Conservation (phyloP, 2,888 invertebrate genomes). For the Athetis lepigone region DNA sequence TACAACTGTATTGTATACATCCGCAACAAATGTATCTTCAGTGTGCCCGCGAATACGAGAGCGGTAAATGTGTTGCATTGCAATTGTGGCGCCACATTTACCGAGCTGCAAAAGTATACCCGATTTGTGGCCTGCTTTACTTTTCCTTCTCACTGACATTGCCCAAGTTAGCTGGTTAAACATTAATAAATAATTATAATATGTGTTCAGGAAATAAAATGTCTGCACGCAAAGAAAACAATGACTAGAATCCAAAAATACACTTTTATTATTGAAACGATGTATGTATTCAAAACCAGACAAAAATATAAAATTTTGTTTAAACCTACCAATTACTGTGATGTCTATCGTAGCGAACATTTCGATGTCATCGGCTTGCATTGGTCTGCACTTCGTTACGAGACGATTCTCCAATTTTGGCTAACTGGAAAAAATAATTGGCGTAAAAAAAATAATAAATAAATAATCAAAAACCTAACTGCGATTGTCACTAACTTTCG, state of each 20-base stretch:
- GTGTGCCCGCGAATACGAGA: too few species aligned
- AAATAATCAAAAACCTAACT: too few species aligned
- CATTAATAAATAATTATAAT: too few species aligned
- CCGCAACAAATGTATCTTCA: too few species aligned
- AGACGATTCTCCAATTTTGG: neutral
- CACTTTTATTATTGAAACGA: constrained; percentile 22
- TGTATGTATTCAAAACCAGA: neutral
- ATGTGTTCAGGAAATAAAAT: constrained; percentile 11
- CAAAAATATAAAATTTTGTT: neutral
- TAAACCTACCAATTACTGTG: constrained; percentile 11
- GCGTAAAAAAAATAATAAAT: neutral
- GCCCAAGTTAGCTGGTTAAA: too few species aligned
- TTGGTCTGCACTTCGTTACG: neutral
- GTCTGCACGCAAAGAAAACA: constrained; percentile 15
- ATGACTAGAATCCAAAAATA: constrained; percentile 1
- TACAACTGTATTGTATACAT: too few species aligned
- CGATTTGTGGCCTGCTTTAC: too few species aligned
- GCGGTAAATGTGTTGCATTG: too few species aligned
- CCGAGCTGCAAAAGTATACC: too few species aligned
- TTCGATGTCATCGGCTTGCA: neutral
- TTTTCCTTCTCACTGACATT: too few species aligned
- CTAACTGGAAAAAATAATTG: constrained; percentile 33
- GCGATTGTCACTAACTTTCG: too few species aligned
- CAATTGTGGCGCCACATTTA: too few species aligned
- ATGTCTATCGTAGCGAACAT: neutral